Evolutionary conservation across 2,888 invertebrate genomes (phyloP), one percentile per base, ranked within the genome.

Genomic region (Podotricha telesiphe): DNA sequence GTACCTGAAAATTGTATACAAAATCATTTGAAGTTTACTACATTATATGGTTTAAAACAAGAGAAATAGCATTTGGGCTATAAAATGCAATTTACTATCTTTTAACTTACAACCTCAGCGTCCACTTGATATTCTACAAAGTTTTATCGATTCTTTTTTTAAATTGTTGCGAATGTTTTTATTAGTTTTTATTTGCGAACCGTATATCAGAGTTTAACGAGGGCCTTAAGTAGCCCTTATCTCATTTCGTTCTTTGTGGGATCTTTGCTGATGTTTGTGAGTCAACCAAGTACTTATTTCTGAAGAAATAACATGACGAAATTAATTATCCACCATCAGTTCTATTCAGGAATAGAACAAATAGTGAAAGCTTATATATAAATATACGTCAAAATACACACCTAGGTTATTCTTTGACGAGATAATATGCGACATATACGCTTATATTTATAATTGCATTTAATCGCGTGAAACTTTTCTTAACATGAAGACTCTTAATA

Each of bases 131-230:
- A 87, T 83, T 86, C 81, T 86, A 86, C 86, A 84, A 83, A 80
- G 82, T 83, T 87, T 89, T 91, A 89, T 89, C 86, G 90, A 86
- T 87, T 85, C 85, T 78, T 83, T 86, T n/a, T 89, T 91, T 90
- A 91, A 89, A 89, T 86, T 90, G 91, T 91, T 91, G 91, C 92
- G 77, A 91, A 89, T 90, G 84, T 90, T 91, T n/a, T 92, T 91
- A 89, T 91, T 91, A 83, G 77, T 76, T 88, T 91, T 91, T 91
- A 91, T 89, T n/a, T 91, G 89, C 85, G 82, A 85, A 88, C 80
- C 88, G 87, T 92, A 91, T 92, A 91, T 92, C 90, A 90, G 84
- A 72, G 74, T 85, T 91, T 92, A 92, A 92, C 92, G 91, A 91
- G 89, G 84, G 74, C 76, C 78, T 85, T 89, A 88, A 90, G 91